These are phyloP conservation scores for Fukomys damarensis DNA, from an alignment of 2,113 vertebrate species.

Conservation along the genomic window DNA sequence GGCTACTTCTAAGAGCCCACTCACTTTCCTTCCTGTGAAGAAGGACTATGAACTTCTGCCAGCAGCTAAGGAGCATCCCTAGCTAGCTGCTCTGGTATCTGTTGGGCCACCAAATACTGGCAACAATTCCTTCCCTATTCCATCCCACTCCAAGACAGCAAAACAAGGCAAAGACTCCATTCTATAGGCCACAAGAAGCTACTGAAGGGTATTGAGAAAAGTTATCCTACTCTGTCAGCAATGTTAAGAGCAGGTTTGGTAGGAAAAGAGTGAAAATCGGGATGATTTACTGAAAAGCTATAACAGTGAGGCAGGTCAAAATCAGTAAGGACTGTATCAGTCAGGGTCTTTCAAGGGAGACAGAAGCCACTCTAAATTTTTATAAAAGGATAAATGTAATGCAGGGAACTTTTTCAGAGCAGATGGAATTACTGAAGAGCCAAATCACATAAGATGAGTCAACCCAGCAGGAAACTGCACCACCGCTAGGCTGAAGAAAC, in stretches of 20 bases:
- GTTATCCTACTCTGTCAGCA: neutral
- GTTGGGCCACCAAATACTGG: neutral
- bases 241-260: neutral
- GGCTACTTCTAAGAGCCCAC: neutral
- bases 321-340: neutral
- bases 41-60: neutral
- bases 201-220: neutral
- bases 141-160: neutral
- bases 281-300: neutral
- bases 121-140: neutral
- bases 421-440: neutral
- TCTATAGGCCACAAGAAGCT: neutral
- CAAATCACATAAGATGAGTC: neutral
- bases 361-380: conserved; percentile 6
- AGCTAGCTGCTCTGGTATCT: neutral
- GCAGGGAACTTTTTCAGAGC: neutral
- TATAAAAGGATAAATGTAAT: conserved; percentile 6
- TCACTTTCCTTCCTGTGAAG: neutral
- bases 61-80: neutral
- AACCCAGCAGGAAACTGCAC: neutral
- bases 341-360: neutral
- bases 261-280: neutral
- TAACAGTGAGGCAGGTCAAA: neutral
- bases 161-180: neutral
- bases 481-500: neutral